phyloP scores from a whole-genome alignment of 2,113 vertebrate species.

The Chaenocephalus aceratus region DNA sequence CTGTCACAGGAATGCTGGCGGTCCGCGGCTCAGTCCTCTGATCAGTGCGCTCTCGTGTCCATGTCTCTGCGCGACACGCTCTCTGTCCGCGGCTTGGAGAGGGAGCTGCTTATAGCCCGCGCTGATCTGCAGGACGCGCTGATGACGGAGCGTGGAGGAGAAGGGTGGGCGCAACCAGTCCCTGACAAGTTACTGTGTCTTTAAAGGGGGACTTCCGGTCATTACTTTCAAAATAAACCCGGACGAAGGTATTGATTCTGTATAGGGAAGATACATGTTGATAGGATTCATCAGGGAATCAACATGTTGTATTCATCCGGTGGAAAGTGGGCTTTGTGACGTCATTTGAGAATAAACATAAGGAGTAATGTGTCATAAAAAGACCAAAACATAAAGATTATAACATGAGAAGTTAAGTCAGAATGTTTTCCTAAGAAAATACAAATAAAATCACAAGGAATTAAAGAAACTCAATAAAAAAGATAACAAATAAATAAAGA shows the following conservation, averaged over 20 bases:
- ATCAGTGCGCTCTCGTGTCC: slow-evolving; percentile 79
- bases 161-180: slow-evolving; percentile 83
- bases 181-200: background rate
- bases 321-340: too few relatives aligned
- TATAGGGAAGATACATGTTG: background rate
- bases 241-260: background rate
- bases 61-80: slow-evolving; percentile 55
- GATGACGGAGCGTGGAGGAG: slow-evolving; percentile 90
- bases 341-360: too few relatives aligned
- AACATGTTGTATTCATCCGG: too few relatives aligned
- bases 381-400: too few relatives aligned
- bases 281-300: too few relatives aligned
- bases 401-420: too few relatives aligned
- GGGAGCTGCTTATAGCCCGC: slow-evolving; percentile 86
- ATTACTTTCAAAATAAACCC: slow-evolving; percentile 54
- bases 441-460: too few relatives aligned
- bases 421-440: too few relatives aligned
- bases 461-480: too few relatives aligned
- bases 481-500: too few relatives aligned
- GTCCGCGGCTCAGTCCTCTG: slow-evolving; percentile 28
- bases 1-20: background rate
- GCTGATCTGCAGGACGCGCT: slow-evolving; percentile 46
- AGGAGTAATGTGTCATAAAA: too few relatives aligned
- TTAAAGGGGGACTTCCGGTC: slow-evolving; percentile 10
- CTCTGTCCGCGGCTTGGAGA: slow-evolving; percentile 88